These are phyloP conservation scores for Selene dorsalis DNA, from an alignment of 2,797 vertebrate genomes.

Conservation along the genomic window DNA sequence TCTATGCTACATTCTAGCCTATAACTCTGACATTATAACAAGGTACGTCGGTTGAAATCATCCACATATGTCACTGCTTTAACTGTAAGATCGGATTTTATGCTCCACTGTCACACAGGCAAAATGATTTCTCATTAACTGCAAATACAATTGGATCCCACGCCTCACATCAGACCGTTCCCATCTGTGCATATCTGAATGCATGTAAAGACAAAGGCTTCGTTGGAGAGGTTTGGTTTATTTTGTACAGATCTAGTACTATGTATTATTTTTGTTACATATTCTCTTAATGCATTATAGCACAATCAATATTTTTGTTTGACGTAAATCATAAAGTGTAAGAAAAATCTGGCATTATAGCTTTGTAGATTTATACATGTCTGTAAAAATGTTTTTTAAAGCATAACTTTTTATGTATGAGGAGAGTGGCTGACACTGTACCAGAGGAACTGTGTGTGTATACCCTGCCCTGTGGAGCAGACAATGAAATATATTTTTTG, in stretches of 20 bases:
- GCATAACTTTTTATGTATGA: slow-evolving; percentile 82
- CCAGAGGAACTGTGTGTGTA: slow-evolving; percentile 86
- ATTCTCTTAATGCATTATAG: slow-evolving; percentile 82
- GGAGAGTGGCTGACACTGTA: slow-evolving; percentile 87
- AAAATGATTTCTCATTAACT: slow-evolving; percentile 36
- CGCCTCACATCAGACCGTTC: slow-evolving; percentile 64
- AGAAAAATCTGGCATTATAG: slow-evolving; percentile 76
- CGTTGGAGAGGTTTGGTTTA: slow-evolving; percentile 79
- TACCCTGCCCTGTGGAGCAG: slow-evolving; percentile 90
- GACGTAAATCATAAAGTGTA: slow-evolving; percentile 77
- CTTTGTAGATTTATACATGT: slow-evolving; percentile 85
- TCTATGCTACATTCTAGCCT: slow-evolving; percentile 1
- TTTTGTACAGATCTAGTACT: slow-evolving; percentile 87
- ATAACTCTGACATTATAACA: slow-evolving; percentile 13
- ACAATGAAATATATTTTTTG: slow-evolving; percentile 84
- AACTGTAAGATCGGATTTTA: slow-evolving; percentile 33
- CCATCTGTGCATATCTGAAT: slow-evolving; percentile 67
- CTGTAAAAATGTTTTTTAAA: slow-evolving; percentile 82
- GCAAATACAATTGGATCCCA: slow-evolving; percentile 45
- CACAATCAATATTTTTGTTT: slow-evolving; percentile 80
- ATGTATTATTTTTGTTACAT: slow-evolving; percentile 85
- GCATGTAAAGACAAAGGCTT: slow-evolving; percentile 71
- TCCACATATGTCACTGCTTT: slow-evolving; percentile 26
- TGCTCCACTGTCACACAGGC: slow-evolving; percentile 27
- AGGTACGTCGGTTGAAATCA: background rate